These are phyloP conservation scores for Hassar affinis DNA, from an alignment of 2,113 vertebrate species.

Conservation along the genomic window DNA sequence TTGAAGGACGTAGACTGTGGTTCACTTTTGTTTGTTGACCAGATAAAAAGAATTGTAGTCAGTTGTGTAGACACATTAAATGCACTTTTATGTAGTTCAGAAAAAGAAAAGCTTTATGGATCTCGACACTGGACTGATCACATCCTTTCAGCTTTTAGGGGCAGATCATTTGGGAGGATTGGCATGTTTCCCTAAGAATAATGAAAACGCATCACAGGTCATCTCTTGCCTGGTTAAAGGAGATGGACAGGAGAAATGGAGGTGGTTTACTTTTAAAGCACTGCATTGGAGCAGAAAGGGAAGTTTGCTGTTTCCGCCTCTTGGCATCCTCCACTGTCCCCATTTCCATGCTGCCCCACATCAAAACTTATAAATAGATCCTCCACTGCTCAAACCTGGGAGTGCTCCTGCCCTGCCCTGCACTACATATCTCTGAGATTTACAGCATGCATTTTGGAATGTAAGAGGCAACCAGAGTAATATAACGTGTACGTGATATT, in stretches of 20 bases:
- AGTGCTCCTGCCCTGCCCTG: conserved; percentile 20
- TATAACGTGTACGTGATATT: neutral
- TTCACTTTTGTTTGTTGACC: conserved; percentile 11
- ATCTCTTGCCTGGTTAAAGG: conserved; percentile 47
- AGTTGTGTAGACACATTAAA: conserved; percentile 60
- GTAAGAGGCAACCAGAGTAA: neutral
- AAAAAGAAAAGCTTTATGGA: neutral
- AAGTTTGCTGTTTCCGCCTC: conserved; percentile 39
- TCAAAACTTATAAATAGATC: conserved; percentile 52
- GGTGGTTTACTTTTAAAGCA: conserved; percentile 33
- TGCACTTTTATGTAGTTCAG: conserved; percentile 65
- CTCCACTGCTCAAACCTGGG: conserved; percentile 47
- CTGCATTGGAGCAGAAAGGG: conserved; percentile 39
- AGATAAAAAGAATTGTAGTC: conserved; percentile 59
- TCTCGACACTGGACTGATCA: conserved; percentile 5
- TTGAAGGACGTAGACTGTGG: neutral
- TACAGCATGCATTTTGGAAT: conserved; percentile 6
- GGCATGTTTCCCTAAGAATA: conserved; percentile 15
- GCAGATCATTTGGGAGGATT: neutral
- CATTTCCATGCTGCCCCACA: conserved; percentile 42
- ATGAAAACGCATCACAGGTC: conserved; percentile 58
- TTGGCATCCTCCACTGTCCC: conserved; percentile 48
- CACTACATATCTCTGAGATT: conserved; percentile 9
- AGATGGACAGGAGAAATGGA: conserved; percentile 12
- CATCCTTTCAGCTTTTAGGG: conserved; percentile 15